phyloP scores from a whole-genome alignment of 2,113 vertebrate species.

The human region DNA sequence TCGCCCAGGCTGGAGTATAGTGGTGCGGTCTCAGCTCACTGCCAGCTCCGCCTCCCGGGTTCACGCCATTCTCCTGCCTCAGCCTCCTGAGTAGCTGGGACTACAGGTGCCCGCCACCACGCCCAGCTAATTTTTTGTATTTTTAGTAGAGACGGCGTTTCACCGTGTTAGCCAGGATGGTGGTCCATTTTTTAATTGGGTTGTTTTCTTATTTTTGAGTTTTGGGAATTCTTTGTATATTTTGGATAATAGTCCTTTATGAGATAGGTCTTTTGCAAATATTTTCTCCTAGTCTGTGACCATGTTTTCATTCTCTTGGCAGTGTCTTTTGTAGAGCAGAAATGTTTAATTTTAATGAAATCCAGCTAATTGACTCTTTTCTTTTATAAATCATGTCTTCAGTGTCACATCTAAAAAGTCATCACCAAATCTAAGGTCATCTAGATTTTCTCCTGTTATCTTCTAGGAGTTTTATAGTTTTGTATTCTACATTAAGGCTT shows the following conservation, averaged over 20 bases:
- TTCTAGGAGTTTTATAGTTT: background rate
- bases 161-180: too few species aligned
- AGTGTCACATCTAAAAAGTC: background rate
- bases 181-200: background rate
- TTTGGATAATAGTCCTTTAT: background rate
- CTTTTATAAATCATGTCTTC: background rate
- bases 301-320: background rate
- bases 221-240: background rate
- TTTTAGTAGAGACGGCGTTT: too few species aligned
- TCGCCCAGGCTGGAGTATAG: too few species aligned
- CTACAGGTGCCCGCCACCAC: too few species aligned
- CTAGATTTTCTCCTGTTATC: background rate
- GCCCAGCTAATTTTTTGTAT: too few species aligned
- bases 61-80: too few species aligned
- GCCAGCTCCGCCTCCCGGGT: too few species aligned
- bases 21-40: too few species aligned
- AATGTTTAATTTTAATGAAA: conserved; percentile 27
- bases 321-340: background rate
- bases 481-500: background rate
- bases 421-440: background rate
- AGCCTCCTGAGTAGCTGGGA: too few species aligned
- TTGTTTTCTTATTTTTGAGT: background rate
- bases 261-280: background rate
- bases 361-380: background rate
- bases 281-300: background rate